These are phyloP conservation scores for Holothuria scabra DNA, from an alignment of 53 echinoderm and acorn worm genomes.

Conservation along the genomic window DNA sequence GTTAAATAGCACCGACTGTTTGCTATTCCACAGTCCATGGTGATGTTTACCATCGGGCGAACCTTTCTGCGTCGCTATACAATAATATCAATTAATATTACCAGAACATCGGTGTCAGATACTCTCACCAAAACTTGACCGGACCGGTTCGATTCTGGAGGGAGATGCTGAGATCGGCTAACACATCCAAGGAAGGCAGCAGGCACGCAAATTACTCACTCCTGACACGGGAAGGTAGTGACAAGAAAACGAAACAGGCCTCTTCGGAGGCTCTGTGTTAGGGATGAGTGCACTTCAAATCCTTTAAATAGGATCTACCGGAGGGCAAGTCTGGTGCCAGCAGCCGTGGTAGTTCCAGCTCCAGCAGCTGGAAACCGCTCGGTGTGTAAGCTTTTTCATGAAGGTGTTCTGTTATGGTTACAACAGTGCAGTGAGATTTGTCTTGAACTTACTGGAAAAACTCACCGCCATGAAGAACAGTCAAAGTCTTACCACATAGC, in stretches of 20 bases:
- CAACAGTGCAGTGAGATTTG: slow-evolving; percentile 2
- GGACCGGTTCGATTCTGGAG: too few relatives aligned
- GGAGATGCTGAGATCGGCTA: too few relatives aligned
- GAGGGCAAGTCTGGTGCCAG: too few relatives aligned
- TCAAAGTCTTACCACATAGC: slow-evolving; percentile 41
- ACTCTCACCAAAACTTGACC: slow-evolving; percentile 29
- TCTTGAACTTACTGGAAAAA: slow-evolving; percentile 53
- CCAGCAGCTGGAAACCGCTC: slow-evolving; percentile 51
- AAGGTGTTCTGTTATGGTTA: slow-evolving; percentile 25
- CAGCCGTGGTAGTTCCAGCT: too few relatives aligned
- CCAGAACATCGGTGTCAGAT: slow-evolving; percentile 57
- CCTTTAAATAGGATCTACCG: too few relatives aligned
- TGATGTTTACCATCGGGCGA: background rate
- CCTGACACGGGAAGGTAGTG: too few relatives aligned
- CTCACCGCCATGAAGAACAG: slow-evolving; percentile 57
- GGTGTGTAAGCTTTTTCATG: slow-evolving; percentile 67
- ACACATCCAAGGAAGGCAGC: too few relatives aligned
- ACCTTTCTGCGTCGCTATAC: slow-evolving; percentile 46
- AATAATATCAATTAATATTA: slow-evolving; percentile 34
- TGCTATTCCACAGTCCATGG: slow-evolving; percentile 63
- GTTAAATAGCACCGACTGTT: slow-evolving; percentile 48
- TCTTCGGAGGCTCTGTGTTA: too few relatives aligned
- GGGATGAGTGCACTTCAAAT: too few relatives aligned
- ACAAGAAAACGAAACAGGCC: too few relatives aligned
- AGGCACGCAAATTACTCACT: too few relatives aligned